These are phyloP conservation scores for Stegostoma tigrinum DNA, from an alignment of 2,113 vertebrate species.

Conservation along the genomic window DNA sequence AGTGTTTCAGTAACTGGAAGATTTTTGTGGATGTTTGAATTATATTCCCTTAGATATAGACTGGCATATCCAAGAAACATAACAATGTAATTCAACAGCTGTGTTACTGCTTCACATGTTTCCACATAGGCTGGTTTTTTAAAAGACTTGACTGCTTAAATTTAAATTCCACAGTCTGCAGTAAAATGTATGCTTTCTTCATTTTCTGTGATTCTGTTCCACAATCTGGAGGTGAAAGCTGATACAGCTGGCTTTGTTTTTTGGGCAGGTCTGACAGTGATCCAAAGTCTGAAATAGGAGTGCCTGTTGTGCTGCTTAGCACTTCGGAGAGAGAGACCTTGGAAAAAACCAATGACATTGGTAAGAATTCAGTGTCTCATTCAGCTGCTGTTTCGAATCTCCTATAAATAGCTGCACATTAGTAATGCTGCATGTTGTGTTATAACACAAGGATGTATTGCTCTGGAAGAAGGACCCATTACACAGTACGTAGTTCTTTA, in stretches of 20 bases:
- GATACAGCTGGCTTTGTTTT: constrained; percentile 38
- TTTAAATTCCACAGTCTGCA: neutral
- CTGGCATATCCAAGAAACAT: neutral
- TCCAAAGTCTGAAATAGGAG: constrained; percentile 77
- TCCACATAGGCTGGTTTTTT: neutral
- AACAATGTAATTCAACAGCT: constrained; percentile 26
- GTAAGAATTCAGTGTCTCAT: constrained; percentile 62
- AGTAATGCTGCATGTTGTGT: neutral
- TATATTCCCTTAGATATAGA: neutral
- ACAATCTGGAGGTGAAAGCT: neutral
- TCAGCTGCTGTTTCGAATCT: constrained; percentile 26
- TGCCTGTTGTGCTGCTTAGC: constrained; percentile 52
- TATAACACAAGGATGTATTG: neutral
- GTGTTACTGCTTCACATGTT: neutral
- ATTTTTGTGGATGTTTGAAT: neutral
- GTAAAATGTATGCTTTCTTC: neutral
- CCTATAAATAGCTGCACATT: constrained; percentile 34
- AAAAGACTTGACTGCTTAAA: neutral
- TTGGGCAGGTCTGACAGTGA: constrained; percentile 73
- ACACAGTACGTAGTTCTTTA: neutral
- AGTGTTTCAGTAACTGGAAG: neutral
- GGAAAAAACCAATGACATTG: constrained; percentile 81
- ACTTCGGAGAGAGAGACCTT: constrained; percentile 73
- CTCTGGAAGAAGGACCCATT: neutral
- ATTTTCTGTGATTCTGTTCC: neutral